Evolutionary conservation across 35 echinoderm and acorn worm genomes (phyloP).

Genomic region (Heliocidaris tuberculata): DNA sequence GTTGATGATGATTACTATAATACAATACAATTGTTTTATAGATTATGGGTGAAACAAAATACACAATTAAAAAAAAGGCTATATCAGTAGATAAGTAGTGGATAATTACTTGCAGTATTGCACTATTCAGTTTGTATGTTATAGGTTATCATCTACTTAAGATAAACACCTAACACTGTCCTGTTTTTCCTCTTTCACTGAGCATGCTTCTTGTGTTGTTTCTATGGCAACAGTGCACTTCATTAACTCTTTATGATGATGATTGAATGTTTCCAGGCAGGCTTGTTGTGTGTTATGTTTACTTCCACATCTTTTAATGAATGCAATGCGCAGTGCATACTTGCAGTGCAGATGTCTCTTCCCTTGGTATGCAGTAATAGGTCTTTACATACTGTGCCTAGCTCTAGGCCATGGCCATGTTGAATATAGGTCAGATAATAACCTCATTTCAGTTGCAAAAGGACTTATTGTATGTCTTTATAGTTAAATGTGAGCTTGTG

Average conservation of each 20-base stretch:
- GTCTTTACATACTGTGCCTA: neutral
- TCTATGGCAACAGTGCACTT: neutral
- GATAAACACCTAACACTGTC: neutral
- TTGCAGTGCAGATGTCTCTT: neutral
- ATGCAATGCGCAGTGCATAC: neutral
- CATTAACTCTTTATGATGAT: neutral
- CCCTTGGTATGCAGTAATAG: neutral
- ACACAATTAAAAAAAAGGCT: too few relatives aligned
- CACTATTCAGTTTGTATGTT: neutral
- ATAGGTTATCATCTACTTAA: neutral
- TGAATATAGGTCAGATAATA: neutral
- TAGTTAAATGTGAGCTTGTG: neutral
- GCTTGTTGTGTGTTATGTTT: neutral
- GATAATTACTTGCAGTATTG: too few relatives aligned
- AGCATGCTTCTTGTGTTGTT: neutral
- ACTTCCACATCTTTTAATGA: neutral
- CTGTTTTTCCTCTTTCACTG: neutral
- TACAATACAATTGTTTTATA: too few relatives aligned
- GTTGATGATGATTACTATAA: too few relatives aligned
- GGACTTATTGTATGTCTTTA: neutral
- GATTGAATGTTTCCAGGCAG: neutral
- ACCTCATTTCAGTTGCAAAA: neutral
- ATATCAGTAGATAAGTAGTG: too few relatives aligned
- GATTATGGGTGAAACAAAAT: too few relatives aligned
- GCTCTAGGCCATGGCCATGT: neutral